Percentiles rank a stretch among this genome's conserved stretches.
Evolutionary conservation across 1,140 invertebrate species (phyloP).

Genomic region (Acromyrmex echinatior): DNA sequence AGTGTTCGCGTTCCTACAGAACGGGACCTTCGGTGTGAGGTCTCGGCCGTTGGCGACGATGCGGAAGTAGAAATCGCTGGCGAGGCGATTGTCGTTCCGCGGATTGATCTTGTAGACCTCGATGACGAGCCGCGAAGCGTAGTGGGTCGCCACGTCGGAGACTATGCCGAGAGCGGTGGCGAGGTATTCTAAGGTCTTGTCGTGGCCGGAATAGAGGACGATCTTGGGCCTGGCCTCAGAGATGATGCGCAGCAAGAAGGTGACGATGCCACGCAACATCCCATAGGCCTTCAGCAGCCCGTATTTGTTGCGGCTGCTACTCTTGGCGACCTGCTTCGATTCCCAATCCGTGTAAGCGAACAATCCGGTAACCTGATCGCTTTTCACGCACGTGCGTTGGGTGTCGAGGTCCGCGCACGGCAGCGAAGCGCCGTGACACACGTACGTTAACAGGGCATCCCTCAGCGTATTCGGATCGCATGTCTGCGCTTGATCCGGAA

Average conservation of each 20-base stretch:
- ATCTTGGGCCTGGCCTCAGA: constrained; percentile 93
- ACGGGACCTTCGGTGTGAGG: constrained; percentile 93
- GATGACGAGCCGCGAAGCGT: constrained; percentile 94
- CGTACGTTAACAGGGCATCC: constrained; percentile 93
- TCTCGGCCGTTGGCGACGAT: constrained; percentile 95
- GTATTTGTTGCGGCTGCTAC: constrained; percentile 89
- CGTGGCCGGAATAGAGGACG: constrained; percentile 96
- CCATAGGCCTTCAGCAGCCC: constrained; percentile 92
- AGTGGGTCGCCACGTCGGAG: constrained; percentile 89
- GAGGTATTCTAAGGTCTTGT: constrained; percentile 95
- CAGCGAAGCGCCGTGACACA: constrained; percentile 93
- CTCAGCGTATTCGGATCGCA: constrained; percentile 90
- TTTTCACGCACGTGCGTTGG: constrained; percentile 88
- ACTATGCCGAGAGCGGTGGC: constrained; percentile 92
- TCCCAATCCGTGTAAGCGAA: constrained; percentile 93
- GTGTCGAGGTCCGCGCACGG: constrained; percentile 89
- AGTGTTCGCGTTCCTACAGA: constrained; percentile 90
- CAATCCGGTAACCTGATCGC: constrained; percentile 91
- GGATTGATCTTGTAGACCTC: constrained; percentile 90
- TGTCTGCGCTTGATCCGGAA: constrained; percentile 88
- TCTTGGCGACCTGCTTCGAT: constrained; percentile 89
- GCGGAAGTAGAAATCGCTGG: constrained; percentile 92
- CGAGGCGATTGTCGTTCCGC: constrained; percentile 84
- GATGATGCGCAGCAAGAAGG: constrained; percentile 92
- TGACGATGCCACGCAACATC: constrained; percentile 92